Evolutionary conservation across 2,888 invertebrate species (phyloP).

Genomic region (Drosophila prostipennis): DNA sequence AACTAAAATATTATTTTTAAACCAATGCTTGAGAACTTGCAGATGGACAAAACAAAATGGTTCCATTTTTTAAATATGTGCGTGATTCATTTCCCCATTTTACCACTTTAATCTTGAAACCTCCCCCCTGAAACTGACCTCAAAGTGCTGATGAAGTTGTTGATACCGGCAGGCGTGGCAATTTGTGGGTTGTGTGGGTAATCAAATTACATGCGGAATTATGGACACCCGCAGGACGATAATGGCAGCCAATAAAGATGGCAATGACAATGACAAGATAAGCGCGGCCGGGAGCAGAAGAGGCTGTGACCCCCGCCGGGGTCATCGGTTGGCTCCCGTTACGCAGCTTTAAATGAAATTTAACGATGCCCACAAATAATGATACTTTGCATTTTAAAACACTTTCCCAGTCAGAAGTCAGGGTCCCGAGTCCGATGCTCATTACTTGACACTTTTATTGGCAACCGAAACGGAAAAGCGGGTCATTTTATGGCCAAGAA

Average conservation of each 20-base stretch:
- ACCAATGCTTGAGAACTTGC: too few relatives aligned
- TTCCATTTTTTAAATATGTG: too few relatives aligned
- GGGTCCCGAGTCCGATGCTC: conserved; percentile 53
- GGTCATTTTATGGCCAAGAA: conserved; percentile 77
- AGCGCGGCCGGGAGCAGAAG: conserved; percentile 36
- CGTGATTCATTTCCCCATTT: not conserved
- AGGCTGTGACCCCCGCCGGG: conserved; percentile 39
- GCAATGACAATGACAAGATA: conserved; percentile 65
- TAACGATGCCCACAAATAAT: conserved; percentile 76
- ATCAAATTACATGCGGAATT: conserved; percentile 71
- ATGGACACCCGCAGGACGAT: conserved; percentile 61
- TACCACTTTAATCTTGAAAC: conserved; percentile 15
- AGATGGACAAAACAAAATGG: too few relatives aligned
- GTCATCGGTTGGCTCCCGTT: conserved; percentile 17
- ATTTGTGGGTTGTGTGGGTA: conserved; percentile 48
- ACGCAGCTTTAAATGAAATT: conserved; percentile 73
- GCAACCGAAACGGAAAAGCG: conserved; percentile 72
- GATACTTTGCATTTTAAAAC: conserved; percentile 77
- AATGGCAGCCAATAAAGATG: conserved; percentile 70
- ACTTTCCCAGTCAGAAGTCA: conserved; percentile 52
- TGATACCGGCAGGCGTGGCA: conserved; percentile 47
- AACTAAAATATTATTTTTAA: too few relatives aligned
- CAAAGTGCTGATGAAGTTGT: conserved; percentile 38
- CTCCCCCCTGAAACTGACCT: not conserved
- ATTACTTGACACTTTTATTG: conserved; percentile 80